A percentile compares a stretch with the other conserved stretches of the same genome.
Conservation (phyloP, 1,140 invertebrate genomes). For the Drosophila pallidifrons region DNA sequence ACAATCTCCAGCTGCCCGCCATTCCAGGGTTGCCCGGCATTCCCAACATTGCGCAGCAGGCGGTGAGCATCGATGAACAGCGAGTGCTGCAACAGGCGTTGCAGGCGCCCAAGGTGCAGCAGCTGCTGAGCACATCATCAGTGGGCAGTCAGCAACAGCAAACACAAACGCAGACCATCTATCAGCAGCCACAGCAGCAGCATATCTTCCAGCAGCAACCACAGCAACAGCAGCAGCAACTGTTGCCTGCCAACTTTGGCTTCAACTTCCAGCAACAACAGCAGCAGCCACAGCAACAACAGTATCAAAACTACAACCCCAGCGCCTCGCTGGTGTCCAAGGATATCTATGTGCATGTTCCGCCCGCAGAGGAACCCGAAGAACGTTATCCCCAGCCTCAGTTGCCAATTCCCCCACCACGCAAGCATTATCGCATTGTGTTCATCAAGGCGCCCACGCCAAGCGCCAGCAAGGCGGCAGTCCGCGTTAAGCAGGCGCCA, state of each 20-base stretch:
- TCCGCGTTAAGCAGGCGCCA: constrained; percentile 87
- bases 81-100: constrained; percentile 62
- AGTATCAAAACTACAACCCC: constrained; percentile 20
- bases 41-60: constrained; percentile 34
- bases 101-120: constrained; percentile 55
- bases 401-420: constrained; percentile 85
- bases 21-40: constrained; percentile 44
- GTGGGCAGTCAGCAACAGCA: constrained; percentile 26
- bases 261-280: constrained; percentile 30
- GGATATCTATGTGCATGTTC: constrained; percentile 83
- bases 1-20: constrained; percentile 47
- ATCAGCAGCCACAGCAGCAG: constrained; percentile 19
- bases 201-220: constrained; percentile 44
- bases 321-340: constrained; percentile 65
- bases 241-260: constrained; percentile 35
- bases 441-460: constrained; percentile 93
- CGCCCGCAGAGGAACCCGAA: constrained; percentile 69
- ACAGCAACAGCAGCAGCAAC: constrained; percentile 34
- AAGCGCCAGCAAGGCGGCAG: constrained; percentile 87
- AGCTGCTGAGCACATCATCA: constrained; percentile 36
- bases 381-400: constrained; percentile 51
- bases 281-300: constrained; percentile 38
- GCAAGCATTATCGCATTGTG: constrained; percentile 94
- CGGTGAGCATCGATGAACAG: constrained; percentile 48
- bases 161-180: constrained; percentile 12